Evolutionary conservation across 2,797 vertebrate species (phyloP).

Genomic region (Xenopus petersii): DNA sequence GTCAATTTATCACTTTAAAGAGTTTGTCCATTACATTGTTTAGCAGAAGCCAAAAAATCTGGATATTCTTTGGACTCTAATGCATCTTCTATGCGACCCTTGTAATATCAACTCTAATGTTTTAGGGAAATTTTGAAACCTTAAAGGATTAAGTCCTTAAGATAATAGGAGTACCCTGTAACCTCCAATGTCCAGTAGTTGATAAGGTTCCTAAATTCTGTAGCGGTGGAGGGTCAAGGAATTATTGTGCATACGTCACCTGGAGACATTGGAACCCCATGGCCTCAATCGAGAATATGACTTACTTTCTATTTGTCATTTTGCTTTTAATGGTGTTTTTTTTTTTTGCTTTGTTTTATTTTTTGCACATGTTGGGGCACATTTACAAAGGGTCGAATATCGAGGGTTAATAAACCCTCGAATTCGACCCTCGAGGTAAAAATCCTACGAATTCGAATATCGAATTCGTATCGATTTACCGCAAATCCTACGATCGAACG

Average conservation of each 20-base stretch:
- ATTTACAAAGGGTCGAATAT: too few species aligned
- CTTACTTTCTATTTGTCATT: conserved; percentile 15
- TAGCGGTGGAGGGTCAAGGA: too few species aligned
- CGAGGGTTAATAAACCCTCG: too few species aligned
- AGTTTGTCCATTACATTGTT: conserved; percentile 56
- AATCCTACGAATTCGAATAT: too few species aligned
- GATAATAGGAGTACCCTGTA: conserved; percentile 51
- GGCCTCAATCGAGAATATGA: too few species aligned
- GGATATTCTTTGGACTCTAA: conserved; percentile 60
- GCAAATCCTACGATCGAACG: too few species aligned
- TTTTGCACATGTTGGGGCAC: too few species aligned
- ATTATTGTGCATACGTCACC: too few species aligned
- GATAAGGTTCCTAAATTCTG: conserved; percentile 5
- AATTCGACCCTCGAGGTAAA: too few species aligned
- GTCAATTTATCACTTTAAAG: conserved; percentile 51
- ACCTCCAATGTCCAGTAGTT: conserved; percentile 53
- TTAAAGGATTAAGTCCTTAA: conserved; percentile 52
- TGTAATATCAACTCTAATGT: conserved; percentile 56
- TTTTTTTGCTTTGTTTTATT: too few species aligned
- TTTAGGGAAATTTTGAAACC: conserved; percentile 59
- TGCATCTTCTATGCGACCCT: conserved; percentile 61
- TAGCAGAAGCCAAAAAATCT: conserved; percentile 1
- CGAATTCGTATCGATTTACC: too few species aligned
- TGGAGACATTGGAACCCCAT: too few species aligned
- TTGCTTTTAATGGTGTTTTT: conserved; percentile 10